phyloP scores from a whole-genome alignment of 92 coral and sea anemone species.

The Paramuricea clavata region DNA sequence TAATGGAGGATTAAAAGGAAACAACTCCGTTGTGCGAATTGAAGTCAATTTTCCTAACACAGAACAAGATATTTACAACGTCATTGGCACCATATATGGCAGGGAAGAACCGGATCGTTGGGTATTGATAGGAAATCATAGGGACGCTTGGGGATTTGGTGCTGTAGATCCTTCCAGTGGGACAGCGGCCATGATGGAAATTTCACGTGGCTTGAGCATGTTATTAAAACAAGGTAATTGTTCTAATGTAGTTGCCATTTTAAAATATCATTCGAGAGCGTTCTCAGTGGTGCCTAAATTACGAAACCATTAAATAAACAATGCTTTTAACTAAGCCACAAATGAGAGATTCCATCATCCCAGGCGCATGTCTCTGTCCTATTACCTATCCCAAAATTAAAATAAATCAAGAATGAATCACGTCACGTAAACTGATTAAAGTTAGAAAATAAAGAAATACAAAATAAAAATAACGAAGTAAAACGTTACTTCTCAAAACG shows the following conservation, averaged over 20 bases:
- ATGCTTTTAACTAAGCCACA: too few species aligned
- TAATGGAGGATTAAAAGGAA: slow-evolving; percentile 45
- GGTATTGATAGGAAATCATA: slow-evolving; percentile 91
- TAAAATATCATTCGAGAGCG: too few species aligned
- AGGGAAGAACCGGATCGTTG: slow-evolving; percentile 81
- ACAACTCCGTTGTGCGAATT: slow-evolving; percentile 50
- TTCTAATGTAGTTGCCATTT: neutral
- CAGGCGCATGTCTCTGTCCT: too few species aligned
- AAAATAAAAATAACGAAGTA: too few species aligned
- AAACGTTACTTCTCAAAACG: too few species aligned
- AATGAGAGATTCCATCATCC: too few species aligned
- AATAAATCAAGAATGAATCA: too few species aligned
- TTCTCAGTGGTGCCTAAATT: too few species aligned
- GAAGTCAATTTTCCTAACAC: slow-evolving; percentile 60
- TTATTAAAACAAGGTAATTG: slow-evolving; percentile 49
- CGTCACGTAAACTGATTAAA: too few species aligned
- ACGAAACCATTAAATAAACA: too few species aligned
- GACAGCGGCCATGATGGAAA: slow-evolving; percentile 88
- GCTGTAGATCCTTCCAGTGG: slow-evolving; percentile 93
- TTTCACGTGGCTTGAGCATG: slow-evolving; percentile 69
- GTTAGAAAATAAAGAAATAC: too few species aligned
- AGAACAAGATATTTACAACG: slow-evolving; percentile 66
- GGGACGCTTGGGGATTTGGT: slow-evolving; percentile 90
- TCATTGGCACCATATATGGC: slow-evolving; percentile 77
- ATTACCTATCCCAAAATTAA: too few species aligned